phyloP scores from a whole-genome alignment of 1,140 invertebrate genomes.

The Palaemon carinicauda region DNA sequence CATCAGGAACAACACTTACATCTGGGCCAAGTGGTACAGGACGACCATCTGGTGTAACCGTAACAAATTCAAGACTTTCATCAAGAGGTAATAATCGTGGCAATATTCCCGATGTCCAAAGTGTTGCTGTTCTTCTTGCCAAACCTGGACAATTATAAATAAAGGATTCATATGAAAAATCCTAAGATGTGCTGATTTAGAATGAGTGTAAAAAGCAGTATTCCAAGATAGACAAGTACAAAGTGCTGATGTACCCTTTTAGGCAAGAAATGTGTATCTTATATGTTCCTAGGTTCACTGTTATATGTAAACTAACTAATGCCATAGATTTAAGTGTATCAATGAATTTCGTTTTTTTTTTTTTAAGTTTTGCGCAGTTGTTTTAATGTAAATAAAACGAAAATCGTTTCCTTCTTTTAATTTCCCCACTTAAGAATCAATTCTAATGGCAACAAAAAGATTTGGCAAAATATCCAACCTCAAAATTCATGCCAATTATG shows the following conservation, averaged over 20 bases:
- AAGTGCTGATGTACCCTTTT: slow-evolving; percentile 15
- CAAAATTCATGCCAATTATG: too few species aligned
- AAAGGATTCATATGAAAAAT: background rate
- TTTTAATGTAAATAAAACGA: slow-evolving; percentile 28
- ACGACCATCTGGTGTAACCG: background rate
- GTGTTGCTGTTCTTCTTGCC: slow-evolving; percentile 10
- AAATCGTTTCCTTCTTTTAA: background rate
- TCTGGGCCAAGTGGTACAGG: background rate
- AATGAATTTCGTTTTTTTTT: background rate
- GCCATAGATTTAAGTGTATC: background rate
- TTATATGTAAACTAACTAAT: slow-evolving; percentile 15
- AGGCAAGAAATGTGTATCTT: background rate
- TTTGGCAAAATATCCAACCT: too few species aligned
- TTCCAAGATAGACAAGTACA: slow-evolving; percentile 21
- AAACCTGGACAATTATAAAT: background rate
- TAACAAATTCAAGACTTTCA: background rate
- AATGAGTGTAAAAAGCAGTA: background rate
- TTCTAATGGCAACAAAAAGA: too few species aligned
- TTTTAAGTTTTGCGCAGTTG: background rate
- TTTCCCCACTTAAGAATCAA: too few species aligned
- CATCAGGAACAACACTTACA: background rate
- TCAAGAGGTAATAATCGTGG: background rate
- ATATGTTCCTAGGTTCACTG: background rate
- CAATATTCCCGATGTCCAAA: background rate
- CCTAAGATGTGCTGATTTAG: background rate